Evolutionary conservation across 2,888 invertebrate genomes (phyloP), one percentile per base, ranked within the genome.

Genomic region (Trachelus iudaicus): DNA sequence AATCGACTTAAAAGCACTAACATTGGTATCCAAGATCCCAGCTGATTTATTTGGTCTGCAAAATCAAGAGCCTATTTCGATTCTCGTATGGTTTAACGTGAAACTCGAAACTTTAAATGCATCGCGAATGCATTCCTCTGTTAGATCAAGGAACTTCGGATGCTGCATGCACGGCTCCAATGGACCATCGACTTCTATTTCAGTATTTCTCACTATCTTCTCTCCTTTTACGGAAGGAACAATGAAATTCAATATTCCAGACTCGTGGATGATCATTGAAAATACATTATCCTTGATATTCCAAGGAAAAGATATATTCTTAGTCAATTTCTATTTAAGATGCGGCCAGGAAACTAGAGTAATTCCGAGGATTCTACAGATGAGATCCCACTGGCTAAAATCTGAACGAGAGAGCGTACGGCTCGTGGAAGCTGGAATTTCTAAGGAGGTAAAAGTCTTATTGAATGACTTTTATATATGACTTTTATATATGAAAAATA

Each of bases 271-370:
- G 23, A 56, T 56, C 56, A 23, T 56, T 23, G 56, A 15, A 56
- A 56, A 56, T 56, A 69, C 69, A 37, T 30, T 75, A 34, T 11
- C 3, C 11, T 12, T 56, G 33, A 30, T 40, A 71, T 56, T 56
- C 11, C 23, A 30, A 56, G 23, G 9, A 56, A 23, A 56, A 56
- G 13, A 4, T 75, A n/a, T 37, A 69, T 75, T 71, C 13, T 75
- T 13, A 23, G 13, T 74, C n/a, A 75, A 77, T 78, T 78, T 82
- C 75, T 82, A 84, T 84, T 85, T 79, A 90, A 95, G 96, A 92
- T 99, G 98, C 92, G 98, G 99, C 31, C 98, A 98, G 92, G 99
- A 99, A 93, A 98, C 98, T 80, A 94, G 98, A 85, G 98, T 99
- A 77, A 98, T 99, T 91, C 99, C 99, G 76, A 94, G 99, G 87